Conservation (phyloP, 2,797 vertebrate species). For the Sebastes trivittatus region DNA sequence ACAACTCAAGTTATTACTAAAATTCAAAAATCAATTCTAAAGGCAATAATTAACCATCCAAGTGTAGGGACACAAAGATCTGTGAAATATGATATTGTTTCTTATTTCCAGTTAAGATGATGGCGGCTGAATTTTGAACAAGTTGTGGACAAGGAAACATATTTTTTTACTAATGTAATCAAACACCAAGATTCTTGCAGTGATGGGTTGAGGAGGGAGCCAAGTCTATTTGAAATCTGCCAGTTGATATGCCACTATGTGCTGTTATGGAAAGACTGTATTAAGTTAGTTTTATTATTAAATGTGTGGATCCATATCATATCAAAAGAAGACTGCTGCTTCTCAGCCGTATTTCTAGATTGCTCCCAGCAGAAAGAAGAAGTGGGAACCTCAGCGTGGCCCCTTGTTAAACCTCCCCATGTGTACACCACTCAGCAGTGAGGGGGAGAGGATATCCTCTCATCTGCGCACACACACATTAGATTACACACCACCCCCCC, state of each 20-base stretch:
- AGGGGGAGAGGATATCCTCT: constrained; percentile 62
- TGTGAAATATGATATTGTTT: constrained; percentile 4
- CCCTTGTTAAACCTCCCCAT: constrained; percentile 70
- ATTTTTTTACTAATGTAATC: not conserved
- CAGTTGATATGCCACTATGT: not conserved
- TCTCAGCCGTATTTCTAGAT: constrained; percentile 28
- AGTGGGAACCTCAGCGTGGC: constrained; percentile 57
- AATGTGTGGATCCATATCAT: constrained; percentile 28
- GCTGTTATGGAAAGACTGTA: not conserved
- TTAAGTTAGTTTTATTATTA: constrained; percentile 25
- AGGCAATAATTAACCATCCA: not conserved
- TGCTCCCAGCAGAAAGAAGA: constrained; percentile 44
- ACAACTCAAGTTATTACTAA: not conserved
- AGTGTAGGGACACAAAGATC: not conserved
- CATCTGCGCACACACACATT: constrained; percentile 40
- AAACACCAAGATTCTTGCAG: not conserved
- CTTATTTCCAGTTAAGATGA: not conserved
- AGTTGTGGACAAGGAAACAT: constrained; percentile 2
- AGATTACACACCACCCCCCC: constrained; percentile 21
- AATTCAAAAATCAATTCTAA: not conserved
- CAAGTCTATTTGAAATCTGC: constrained; percentile 10
- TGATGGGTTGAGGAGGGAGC: not conserved
- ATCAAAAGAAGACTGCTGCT: constrained; percentile 43
- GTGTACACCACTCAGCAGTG: constrained; percentile 55
- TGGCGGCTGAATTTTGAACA: constrained; percentile 21